These are phyloP conservation scores for Chymomyza caudatula DNA, from an alignment of 2,888 invertebrate species.

Conservation along the genomic window DNA sequence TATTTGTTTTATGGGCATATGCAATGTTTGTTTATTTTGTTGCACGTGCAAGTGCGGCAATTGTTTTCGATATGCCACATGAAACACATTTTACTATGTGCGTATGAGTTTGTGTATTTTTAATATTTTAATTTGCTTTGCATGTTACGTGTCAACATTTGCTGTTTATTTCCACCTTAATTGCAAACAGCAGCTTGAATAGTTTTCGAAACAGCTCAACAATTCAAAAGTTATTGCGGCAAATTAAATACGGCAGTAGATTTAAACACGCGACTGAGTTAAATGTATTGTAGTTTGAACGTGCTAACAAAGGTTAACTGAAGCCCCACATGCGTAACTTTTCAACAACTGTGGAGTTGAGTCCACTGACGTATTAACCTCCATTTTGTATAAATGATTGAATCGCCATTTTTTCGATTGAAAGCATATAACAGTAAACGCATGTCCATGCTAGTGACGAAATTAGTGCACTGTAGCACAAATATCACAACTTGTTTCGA, in stretches of 20 bases:
- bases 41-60: constrained; percentile 50
- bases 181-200: not conserved
- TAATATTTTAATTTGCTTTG: constrained; percentile 2
- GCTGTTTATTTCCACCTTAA: not conserved
- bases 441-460: too few species aligned
- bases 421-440: too few species aligned
- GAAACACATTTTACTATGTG: constrained; percentile 10
- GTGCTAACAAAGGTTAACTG: not conserved
- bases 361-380: too few species aligned
- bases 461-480: too few species aligned
- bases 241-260: not conserved
- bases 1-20: not conserved
- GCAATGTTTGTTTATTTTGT: constrained; percentile 55
- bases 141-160: not conserved
- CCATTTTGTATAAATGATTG: too few species aligned
- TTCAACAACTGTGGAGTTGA: not conserved
- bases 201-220: not conserved
- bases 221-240: not conserved
- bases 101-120: not conserved
- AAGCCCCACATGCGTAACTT: not conserved
- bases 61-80: constrained; percentile 36
- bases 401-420: too few species aligned
- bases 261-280: not conserved
- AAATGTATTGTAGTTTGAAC: not conserved
- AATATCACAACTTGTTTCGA: too few species aligned